Evolutionary conservation across 2,113 vertebrate species (phyloP).

Genomic region (Plecturocebus donacophilus): DNA sequence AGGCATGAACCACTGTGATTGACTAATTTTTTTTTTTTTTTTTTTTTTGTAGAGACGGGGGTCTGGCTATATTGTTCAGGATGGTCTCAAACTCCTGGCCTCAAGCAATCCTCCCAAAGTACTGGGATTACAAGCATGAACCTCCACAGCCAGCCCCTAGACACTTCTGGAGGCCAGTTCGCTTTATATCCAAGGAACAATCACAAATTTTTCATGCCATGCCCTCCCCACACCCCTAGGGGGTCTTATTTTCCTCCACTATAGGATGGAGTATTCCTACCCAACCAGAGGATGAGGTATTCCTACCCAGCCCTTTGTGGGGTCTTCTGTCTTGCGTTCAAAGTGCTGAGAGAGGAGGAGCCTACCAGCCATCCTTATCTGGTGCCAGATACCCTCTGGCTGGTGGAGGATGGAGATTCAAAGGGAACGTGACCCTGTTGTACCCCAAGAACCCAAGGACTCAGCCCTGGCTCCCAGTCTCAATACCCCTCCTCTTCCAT

Average conservation of each 20-base stretch:
- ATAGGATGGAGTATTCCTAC: background rate
- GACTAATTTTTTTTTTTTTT: too few relatives aligned
- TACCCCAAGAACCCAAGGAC: background rate
- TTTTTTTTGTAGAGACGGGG: too few relatives aligned
- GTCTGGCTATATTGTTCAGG: too few relatives aligned
- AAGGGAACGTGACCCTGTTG: background rate
- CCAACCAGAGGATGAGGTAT: background rate
- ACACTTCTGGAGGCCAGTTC: background rate
- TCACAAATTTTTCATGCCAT: background rate
- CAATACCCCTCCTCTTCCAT: background rate
- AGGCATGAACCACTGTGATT: too few relatives aligned
- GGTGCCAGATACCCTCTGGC: background rate
- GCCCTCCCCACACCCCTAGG: background rate
- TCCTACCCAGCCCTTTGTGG: background rate
- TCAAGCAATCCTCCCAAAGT: too few relatives aligned
- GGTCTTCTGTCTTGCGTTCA: conserved; percentile 1
- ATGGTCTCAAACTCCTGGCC: too few relatives aligned
- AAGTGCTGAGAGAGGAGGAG: background rate
- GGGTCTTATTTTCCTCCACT: background rate
- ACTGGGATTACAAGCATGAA: too few relatives aligned
- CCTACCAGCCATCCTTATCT: background rate
- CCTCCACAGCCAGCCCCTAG: too few relatives aligned
- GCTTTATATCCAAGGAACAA: background rate
- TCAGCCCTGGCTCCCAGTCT: background rate
- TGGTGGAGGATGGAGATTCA: background rate